These are phyloP conservation scores for Ectemnius continuus DNA, from an alignment of 2,888 invertebrate genomes.

Conservation along the genomic window DNA sequence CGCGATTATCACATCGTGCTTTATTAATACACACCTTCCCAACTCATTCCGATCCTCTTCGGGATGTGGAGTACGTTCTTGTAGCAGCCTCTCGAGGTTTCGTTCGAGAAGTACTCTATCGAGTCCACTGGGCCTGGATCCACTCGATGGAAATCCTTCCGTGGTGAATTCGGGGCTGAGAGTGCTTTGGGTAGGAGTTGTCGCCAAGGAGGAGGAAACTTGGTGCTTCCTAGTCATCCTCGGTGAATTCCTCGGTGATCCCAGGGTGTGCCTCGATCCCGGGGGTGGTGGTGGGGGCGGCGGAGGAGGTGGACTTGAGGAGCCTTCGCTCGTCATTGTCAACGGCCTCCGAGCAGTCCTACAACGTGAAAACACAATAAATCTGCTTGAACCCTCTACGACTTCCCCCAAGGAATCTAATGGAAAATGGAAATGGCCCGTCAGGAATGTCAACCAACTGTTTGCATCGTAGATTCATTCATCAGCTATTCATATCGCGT, in stretches of 20 bases:
- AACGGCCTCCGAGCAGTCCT: constrained; percentile 60
- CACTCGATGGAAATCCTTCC: constrained; percentile 59
- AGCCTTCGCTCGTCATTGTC: constrained; percentile 79
- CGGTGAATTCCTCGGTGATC: constrained; percentile 78
- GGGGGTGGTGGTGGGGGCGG: constrained; percentile 80
- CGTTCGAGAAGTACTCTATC: constrained; percentile 85
- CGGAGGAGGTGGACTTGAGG: constrained; percentile 80
- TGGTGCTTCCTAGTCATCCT: constrained; percentile 79
- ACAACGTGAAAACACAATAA: neutral
- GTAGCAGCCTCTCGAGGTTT: constrained; percentile 83
- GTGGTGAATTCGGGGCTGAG: constrained; percentile 58
- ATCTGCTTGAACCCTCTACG: neutral
- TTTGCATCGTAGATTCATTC: neutral
- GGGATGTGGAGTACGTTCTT: constrained; percentile 77
- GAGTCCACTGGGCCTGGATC: constrained; percentile 78
- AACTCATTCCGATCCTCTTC: constrained; percentile 72
- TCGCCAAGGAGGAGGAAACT: constrained; percentile 71
- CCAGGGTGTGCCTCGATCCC: constrained; percentile 75
- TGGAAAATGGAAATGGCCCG: neutral
- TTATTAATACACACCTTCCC: constrained; percentile 66
- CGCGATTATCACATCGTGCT: too few relatives aligned
- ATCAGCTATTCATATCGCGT: constrained; percentile 3
- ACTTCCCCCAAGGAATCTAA: neutral
- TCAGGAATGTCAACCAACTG: neutral
- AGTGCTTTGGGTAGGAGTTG: constrained; percentile 71